These are phyloP conservation scores for Lepeophtheirus nordmannii DNA, from an alignment of 2,888 invertebrate species.

Conservation along the genomic window DNA sequence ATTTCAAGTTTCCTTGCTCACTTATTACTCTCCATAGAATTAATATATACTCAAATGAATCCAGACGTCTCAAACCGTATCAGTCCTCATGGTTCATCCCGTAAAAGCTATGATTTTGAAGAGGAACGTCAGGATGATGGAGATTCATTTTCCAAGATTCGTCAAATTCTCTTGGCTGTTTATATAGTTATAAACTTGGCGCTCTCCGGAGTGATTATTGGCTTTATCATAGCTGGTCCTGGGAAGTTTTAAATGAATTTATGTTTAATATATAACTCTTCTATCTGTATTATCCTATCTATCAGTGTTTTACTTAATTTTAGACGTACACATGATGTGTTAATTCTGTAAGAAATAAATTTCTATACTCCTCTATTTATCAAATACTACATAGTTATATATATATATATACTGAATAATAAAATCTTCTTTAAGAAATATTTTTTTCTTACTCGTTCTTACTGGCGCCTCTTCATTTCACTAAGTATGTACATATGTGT, in stretches of 20 bases:
- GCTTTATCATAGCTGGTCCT: neutral
- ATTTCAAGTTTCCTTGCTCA: slow-evolving; percentile 75
- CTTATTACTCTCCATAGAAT: slow-evolving; percentile 48
- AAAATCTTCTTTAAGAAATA: no score
- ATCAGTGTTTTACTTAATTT: no score
- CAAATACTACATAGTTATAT: no score
- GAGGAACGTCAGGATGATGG: neutral
- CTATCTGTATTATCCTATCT: no score
- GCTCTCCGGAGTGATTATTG: neutral
- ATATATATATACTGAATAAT: no score
- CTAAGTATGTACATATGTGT: no score
- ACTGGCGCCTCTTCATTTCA: no score
- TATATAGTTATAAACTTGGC: neutral
- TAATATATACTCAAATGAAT: neutral
- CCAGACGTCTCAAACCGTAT: neutral
- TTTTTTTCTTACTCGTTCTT: no score
- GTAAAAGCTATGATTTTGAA: slow-evolving; percentile 1
- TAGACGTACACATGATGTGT: no score
- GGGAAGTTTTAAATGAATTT: neutral
- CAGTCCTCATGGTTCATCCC: neutral
- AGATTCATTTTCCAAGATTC: neutral
- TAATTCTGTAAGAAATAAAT: no score
- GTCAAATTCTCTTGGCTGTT: neutral
- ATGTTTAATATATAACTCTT: no score
- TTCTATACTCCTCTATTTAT: no score